These are phyloP conservation scores for Magallana nippona DNA, from an alignment of 2,888 invertebrate genomes.

Conservation along the genomic window DNA sequence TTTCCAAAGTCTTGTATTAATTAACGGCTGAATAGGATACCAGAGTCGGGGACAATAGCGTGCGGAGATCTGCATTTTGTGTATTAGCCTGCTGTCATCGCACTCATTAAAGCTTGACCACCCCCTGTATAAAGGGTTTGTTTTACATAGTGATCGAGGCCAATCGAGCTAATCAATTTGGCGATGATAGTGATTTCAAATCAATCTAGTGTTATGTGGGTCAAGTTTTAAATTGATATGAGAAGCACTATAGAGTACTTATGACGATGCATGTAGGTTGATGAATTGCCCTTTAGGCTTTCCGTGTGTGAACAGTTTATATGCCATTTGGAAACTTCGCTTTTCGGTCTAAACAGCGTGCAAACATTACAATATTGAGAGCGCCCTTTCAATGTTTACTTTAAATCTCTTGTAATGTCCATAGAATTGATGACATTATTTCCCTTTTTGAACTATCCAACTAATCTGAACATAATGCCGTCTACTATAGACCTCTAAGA, in stretches of 20 bases:
- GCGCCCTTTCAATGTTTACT: neutral
- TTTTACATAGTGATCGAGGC: slow-evolving; percentile 22
- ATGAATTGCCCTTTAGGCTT: neutral
- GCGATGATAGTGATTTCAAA: slow-evolving; percentile 30
- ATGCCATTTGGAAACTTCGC: neutral
- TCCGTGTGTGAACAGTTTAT: neutral
- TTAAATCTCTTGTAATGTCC: slow-evolving; percentile 1
- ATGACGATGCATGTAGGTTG: neutral
- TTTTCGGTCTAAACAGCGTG: neutral
- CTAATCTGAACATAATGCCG: neutral
- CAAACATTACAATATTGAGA: slow-evolving; percentile 14
- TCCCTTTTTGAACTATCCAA: slow-evolving; percentile 21
- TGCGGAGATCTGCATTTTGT: slow-evolving; percentile 9
- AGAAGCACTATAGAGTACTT: neutral
- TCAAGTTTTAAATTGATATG: slow-evolving; percentile 27
- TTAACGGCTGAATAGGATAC: slow-evolving; percentile 15
- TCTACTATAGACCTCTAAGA: neutral
- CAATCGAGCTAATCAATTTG: slow-evolving; percentile 14
- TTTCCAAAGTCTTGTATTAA: slow-evolving; percentile 27
- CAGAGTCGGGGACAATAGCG: neutral
- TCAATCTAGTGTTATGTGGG: slow-evolving; percentile 16
- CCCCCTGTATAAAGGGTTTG: slow-evolving; percentile 8
- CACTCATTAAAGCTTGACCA: slow-evolving; percentile 22
- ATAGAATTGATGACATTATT: slow-evolving; percentile 32
- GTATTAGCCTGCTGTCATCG: slow-evolving; percentile 29